phyloP scores from a whole-genome alignment of 2,113 vertebrate genomes.

The Ploceus nigricollis region DNA sequence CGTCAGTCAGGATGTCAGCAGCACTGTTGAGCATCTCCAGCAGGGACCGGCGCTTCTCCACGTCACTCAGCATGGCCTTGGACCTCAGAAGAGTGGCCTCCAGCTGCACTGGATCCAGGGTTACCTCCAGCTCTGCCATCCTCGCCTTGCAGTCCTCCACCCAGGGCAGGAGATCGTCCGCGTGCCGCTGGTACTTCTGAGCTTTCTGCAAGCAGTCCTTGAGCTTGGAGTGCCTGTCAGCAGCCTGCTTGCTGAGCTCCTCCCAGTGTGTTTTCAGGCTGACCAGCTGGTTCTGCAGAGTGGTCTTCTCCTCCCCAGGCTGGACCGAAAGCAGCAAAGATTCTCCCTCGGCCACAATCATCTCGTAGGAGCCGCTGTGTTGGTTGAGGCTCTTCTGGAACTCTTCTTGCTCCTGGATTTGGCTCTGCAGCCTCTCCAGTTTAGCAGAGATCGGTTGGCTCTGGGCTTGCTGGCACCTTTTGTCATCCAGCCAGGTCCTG shows the following conservation, averaged over 20 bases:
- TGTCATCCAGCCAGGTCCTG: conserved; percentile 88
- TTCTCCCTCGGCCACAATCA: conserved; percentile 88
- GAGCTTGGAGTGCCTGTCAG: conserved; percentile 77
- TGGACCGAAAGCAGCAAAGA: conserved; percentile 85
- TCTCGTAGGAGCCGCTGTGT: conserved; percentile 93
- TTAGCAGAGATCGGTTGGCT: conserved; percentile 83
- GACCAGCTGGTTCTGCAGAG: conserved; percentile 82
- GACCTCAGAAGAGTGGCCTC: conserved; percentile 84
- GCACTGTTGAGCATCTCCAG: conserved; percentile 88
- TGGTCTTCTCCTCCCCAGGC: conserved; percentile 82
- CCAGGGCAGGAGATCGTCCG: conserved; percentile 85
- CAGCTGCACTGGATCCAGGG: conserved; percentile 81
- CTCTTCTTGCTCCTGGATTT: conserved; percentile 87
- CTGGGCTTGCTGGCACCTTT: conserved; percentile 71
- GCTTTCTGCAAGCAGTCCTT: conserved; percentile 87
- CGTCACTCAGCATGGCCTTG: conserved; percentile 81
- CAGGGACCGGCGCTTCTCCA: conserved; percentile 86
- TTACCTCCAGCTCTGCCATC: conserved; percentile 78
- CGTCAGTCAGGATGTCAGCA: conserved; percentile 89
- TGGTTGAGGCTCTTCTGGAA: conserved; percentile 89
- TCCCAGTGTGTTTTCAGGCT: conserved; percentile 89
- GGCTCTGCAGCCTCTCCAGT: conserved; percentile 79
- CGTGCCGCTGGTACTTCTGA: conserved; percentile 85
- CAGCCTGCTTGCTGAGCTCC: conserved; percentile 77
- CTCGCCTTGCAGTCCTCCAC: conserved; percentile 82